A percentile compares a stretch with the other conserved stretches of the same genome.
phyloP scores from a whole-genome alignment of 2,888 invertebrate genomes.

The Ectobius pallidus region DNA sequence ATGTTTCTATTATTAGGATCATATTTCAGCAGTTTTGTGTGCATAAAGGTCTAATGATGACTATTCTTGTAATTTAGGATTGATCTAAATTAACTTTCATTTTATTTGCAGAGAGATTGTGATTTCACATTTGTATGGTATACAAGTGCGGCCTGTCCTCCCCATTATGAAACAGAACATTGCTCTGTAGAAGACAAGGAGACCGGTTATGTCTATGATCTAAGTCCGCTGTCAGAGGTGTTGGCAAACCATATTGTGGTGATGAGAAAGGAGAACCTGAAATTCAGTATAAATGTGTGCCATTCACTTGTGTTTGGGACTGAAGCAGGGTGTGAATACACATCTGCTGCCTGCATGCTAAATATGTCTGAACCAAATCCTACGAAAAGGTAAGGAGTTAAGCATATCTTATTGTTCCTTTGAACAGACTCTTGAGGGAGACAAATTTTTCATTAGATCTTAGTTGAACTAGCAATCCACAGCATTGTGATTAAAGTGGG shows the following conservation, averaged over 20 bases:
- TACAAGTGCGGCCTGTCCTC: neutral
- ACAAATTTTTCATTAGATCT: too few species aligned
- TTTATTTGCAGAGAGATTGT: neutral
- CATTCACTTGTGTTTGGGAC: conserved; percentile 2
- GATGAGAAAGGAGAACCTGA: neutral
- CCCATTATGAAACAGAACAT: neutral
- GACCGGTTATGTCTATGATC: neutral
- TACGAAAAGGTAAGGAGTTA: neutral
- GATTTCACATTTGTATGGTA: neutral
- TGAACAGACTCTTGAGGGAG: too few species aligned
- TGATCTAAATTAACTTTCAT: too few species aligned
- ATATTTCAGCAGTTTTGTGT: too few species aligned
- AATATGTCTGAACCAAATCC: neutral
- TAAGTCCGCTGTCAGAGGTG: neutral
- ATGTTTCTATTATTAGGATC: too few species aligned
- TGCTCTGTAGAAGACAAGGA: neutral
- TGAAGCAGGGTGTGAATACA: neutral
- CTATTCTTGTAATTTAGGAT: too few species aligned
- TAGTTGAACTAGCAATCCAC: too few species aligned
- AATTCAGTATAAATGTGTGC: neutral
- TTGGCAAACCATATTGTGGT: conserved; percentile 2
- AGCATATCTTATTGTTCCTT: too few species aligned
- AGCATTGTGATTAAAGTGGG: too few species aligned
- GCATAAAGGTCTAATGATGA: too few species aligned
- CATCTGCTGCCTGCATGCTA: conserved; percentile 4